Evolutionary conservation across 2,888 invertebrate species (phyloP).

Genomic region (Coenonympha arcania): DNA sequence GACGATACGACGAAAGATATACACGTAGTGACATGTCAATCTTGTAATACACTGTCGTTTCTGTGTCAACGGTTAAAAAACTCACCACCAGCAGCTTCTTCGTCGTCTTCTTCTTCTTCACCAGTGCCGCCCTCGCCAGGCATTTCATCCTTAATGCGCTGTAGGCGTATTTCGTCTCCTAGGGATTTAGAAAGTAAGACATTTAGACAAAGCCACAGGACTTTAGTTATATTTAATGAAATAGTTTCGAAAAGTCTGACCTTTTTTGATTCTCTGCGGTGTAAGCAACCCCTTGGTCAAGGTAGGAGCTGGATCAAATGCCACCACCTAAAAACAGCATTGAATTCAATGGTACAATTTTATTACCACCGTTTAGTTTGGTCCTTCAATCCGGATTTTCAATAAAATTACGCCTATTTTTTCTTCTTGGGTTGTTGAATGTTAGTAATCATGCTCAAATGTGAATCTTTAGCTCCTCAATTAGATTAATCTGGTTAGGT

Average conservation of each 20-base stretch:
- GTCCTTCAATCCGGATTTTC: too few relatives aligned
- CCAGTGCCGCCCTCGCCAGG: conserved; percentile 50
- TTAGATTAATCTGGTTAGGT: too few relatives aligned
- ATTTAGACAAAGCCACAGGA: background rate
- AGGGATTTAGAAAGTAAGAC: background rate
- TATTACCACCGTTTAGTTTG: too few relatives aligned
- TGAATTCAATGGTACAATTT: too few relatives aligned
- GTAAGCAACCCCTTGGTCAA: conserved; percentile 50
- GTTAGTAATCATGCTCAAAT: too few relatives aligned
- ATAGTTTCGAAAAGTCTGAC: conserved; percentile 29
- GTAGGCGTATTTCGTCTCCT: conserved; percentile 62
- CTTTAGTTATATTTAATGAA: background rate
- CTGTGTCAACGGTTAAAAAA: background rate
- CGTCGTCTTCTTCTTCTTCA: conserved; percentile 49
- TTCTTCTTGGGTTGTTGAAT: too few relatives aligned
- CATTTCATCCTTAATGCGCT: conserved; percentile 61
- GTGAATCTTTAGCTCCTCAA: too few relatives aligned
- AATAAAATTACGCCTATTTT: too few relatives aligned
- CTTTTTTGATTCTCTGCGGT: conserved; percentile 49
- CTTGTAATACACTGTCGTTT: too few relatives aligned
- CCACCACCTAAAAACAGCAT: conserved; percentile 45
- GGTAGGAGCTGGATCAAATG: conserved; percentile 62
- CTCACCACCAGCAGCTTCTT: conserved; percentile 51
- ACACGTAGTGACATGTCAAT: too few relatives aligned
- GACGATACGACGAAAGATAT: too few relatives aligned